phyloP scores from a whole-genome alignment of 2,113 vertebrate species.

The Dipodomys spectabilis region DNA sequence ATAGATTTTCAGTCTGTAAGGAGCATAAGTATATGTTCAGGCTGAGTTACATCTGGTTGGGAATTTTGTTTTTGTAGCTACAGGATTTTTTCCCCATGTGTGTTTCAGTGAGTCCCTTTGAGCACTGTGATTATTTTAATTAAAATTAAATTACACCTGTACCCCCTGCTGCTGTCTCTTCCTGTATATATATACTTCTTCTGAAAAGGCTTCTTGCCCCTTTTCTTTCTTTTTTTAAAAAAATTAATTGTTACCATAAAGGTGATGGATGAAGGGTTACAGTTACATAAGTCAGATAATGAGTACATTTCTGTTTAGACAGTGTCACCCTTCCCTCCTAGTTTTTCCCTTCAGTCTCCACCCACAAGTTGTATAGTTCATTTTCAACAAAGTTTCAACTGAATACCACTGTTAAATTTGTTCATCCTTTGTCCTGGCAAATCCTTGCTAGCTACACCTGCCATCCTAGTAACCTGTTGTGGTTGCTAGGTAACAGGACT shows the following conservation, averaged over 20 bases:
- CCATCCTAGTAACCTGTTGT: constrained; percentile 8
- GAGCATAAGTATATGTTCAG: background rate
- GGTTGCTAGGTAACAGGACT: constrained; percentile 58
- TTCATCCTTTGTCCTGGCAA: background rate
- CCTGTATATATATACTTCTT: background rate
- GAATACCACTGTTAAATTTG: background rate
- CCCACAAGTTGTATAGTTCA: too few relatives aligned
- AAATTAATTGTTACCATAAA: too few relatives aligned
- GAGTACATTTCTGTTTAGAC: too few relatives aligned
- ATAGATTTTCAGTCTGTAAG: background rate
- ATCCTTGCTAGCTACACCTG: background rate
- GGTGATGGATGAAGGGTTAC: too few relatives aligned
- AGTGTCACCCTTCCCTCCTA: too few relatives aligned
- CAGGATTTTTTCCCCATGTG: background rate
- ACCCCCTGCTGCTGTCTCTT: background rate
- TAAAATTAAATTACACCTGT: background rate
- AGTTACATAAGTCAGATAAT: too few relatives aligned
- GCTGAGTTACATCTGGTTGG: background rate
- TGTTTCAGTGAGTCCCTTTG: background rate
- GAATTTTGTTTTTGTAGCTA: background rate
- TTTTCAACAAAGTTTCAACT: too few relatives aligned
- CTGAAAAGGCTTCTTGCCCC: background rate
- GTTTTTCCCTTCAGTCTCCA: too few relatives aligned
- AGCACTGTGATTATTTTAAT: background rate
- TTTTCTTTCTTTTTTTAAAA: too few relatives aligned